phyloP scores from a whole-genome alignment of 2,797 vertebrate genomes.

The Epinephelus coioides region DNA sequence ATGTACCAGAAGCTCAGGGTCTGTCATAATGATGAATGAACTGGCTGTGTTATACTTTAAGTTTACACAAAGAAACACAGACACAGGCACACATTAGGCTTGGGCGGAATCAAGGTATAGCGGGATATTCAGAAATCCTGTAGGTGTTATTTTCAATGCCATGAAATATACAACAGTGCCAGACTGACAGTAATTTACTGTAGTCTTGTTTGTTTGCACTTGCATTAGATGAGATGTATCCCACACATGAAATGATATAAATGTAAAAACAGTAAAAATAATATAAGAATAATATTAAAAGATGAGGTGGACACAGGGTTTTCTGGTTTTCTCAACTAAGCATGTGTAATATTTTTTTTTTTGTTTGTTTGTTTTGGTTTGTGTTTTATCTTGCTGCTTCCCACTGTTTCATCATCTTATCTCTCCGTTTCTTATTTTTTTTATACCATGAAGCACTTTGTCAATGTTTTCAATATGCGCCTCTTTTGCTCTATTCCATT shows the following conservation, averaged over 20 bases:
- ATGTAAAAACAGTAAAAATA: background rate
- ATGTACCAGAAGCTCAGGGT: slow-evolving; percentile 25
- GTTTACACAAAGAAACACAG: background rate
- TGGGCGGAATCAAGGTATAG: no score
- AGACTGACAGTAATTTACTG: background rate
- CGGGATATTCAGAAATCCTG: no score
- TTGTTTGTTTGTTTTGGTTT: background rate
- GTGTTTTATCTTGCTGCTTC: background rate
- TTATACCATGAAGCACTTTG: background rate
- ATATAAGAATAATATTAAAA: no score
- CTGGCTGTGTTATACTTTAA: background rate
- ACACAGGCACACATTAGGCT: background rate
- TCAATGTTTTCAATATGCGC: background rate
- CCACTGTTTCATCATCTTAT: background rate
- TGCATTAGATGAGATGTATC: background rate
- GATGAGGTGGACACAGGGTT: no score
- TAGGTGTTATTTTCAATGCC: no score
- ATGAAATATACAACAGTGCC: background rate
- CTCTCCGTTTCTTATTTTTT: background rate
- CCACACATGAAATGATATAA: background rate
- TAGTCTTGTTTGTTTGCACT: background rate
- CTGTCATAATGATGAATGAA: slow-evolving; percentile 33
- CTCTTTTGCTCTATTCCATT: background rate
- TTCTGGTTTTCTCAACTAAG: no score
- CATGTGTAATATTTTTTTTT: no score